Evolutionary conservation across 1,140 invertebrate genomes (phyloP).

Genomic region (Cephus cinctus): DNA sequence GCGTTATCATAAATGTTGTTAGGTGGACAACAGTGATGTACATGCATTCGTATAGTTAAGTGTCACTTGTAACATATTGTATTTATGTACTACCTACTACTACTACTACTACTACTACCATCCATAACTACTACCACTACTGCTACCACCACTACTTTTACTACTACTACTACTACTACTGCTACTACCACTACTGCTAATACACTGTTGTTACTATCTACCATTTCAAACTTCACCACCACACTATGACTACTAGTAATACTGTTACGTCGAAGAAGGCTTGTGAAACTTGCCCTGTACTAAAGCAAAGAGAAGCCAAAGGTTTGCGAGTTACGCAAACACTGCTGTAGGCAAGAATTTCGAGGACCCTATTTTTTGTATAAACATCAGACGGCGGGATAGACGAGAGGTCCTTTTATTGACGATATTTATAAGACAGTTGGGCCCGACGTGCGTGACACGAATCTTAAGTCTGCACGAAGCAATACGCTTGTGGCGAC

Average conservation of each 20-base stretch:
- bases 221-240: too few species aligned
- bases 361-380: constrained; percentile 7
- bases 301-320: constrained; percentile 56
- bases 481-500: too few species aligned
- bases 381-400: neutral
- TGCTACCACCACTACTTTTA: neutral
- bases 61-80: constrained; percentile 57
- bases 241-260: too few species aligned
- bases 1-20: constrained; percentile 36
- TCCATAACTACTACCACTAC: too few species aligned
- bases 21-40: constrained; percentile 36
- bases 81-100: constrained; percentile 54
- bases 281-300: constrained; percentile 55
- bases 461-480: too few species aligned
- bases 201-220: too few species aligned
- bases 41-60: constrained; percentile 51
- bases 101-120: too few species aligned
- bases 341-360: neutral
- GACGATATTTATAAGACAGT: too few species aligned
- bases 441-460: too few species aligned
- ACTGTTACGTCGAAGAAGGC: too few species aligned
- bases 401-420: too few species aligned
- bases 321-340: constrained; percentile 21
- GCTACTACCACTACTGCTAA: too few species aligned
- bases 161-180: neutral